These are phyloP conservation scores for Gadus macrocephalus DNA, from an alignment of 2,113 vertebrate species.

Conservation along the genomic window DNA sequence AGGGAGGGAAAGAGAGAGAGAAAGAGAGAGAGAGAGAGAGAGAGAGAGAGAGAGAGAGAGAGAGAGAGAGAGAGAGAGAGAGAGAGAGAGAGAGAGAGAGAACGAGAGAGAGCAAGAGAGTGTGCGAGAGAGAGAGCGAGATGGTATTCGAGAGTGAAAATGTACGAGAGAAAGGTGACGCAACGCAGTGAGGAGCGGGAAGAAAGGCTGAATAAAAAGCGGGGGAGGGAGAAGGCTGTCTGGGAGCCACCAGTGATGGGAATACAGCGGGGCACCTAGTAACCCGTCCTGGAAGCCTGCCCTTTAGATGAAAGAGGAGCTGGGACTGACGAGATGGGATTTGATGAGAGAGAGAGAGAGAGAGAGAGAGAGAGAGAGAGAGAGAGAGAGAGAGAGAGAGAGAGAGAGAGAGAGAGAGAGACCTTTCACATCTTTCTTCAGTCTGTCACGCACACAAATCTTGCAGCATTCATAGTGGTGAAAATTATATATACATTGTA, in stretches of 20 bases:
- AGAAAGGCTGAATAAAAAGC: no score
- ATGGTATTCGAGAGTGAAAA: no score
- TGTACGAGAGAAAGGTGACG: no score
- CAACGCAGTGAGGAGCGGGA: no score
- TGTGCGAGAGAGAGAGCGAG: no score
- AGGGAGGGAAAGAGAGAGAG: not conserved
- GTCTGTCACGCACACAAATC: no score
- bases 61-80: not conserved
- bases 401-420: constrained; percentile 6
- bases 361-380: not conserved
- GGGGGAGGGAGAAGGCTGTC: not conserved
- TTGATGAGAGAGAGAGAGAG: constrained; percentile 16
- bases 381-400: not conserved
- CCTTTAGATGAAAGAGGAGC: constrained; percentile 58
- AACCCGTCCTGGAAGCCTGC: constrained; percentile 27
- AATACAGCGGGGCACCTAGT: not conserved
- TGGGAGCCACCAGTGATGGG: not conserved
- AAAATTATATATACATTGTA: not conserved
- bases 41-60: not conserved
- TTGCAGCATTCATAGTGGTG: no score
- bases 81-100: not conserved
- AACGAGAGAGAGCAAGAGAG: no score
- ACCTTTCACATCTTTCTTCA: not conserved
- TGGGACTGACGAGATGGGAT: constrained; percentile 47
- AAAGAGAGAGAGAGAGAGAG: not conserved